Evolutionary conservation across 2,888 invertebrate species (phyloP).

Genomic region (Drosophila borborema): DNA sequence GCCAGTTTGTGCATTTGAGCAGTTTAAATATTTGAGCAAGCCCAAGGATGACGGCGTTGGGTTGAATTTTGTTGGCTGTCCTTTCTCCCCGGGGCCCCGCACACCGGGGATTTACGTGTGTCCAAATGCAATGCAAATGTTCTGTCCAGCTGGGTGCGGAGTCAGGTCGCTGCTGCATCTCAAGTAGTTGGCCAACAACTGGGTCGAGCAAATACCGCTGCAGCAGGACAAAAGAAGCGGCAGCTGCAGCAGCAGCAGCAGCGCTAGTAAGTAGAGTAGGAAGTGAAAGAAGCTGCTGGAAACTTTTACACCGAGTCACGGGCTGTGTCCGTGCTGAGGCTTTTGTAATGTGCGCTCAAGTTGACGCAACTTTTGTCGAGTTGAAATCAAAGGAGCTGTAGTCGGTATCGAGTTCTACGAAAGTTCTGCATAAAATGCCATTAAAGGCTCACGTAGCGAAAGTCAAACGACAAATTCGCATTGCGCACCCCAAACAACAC

Average conservation of each 20-base stretch:
- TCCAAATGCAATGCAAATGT: constrained; percentile 76
- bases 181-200: constrained; percentile 65
- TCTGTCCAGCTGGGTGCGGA: constrained; percentile 38
- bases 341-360: constrained; percentile 66
- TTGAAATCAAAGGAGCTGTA: constrained; percentile 69
- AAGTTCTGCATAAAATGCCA: constrained; percentile 68
- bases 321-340: constrained; percentile 37
- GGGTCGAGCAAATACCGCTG: constrained; percentile 34
- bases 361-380: constrained; percentile 68
- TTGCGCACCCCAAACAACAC: constrained; percentile 27
- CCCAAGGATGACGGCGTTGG: constrained; percentile 12
- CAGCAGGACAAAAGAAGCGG: constrained; percentile 13
- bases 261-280: neutral
- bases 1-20: constrained; percentile 54
- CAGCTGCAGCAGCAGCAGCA: too few relatives aligned
- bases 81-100: neutral
- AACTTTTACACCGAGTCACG: constrained; percentile 37
- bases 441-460: constrained; percentile 76
- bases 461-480: constrained; percentile 78
- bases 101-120: constrained; percentile 63
- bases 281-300: constrained; percentile 31
- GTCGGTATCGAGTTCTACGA: constrained; percentile 54
- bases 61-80: constrained; percentile 30
- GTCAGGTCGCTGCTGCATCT: constrained; percentile 63
- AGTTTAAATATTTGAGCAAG: constrained; percentile 68